Base-by-base conservation (phyloP, 2,888 invertebrate species). In the Megaustenia siamemsis region DNA sequence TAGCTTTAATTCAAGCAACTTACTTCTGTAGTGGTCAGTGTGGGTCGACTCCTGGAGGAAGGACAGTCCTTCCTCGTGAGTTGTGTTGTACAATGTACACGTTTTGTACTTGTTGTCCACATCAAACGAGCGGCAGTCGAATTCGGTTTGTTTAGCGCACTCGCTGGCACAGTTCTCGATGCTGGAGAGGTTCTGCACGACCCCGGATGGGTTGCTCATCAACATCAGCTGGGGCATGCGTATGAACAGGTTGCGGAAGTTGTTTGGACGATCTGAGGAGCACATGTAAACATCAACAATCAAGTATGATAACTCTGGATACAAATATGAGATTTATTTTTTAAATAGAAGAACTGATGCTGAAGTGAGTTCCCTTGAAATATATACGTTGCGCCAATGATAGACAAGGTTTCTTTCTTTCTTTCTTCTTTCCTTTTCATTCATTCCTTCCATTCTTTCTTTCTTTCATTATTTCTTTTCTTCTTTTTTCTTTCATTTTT, bases 51-150 rank as follows among this genome's bases (percentile, higher is more conserved):
- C 89, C 71, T 90, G 89, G 10, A 93, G 88, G 60, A 89, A 89
- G 18, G 91, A 89, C 77, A 89, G 87, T 1, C 89, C 89, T 53
- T 92, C 92, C 45, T 89, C 89, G 82, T 92, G 90, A 8, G 90
- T 90, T 79, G 91, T 90, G 87, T 91, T 91, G 86, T 90, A 91
- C 12, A 93, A 87, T 43, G 88, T 88, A 83, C 93, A 93, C 28
- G 87, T 86, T 49, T 86, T 83, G 15, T 86, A 77, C 43, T 86
- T 80, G 87, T 92, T 92, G 87, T 92, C 92, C 66, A 91, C 89
- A 86, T 93, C 92, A 82, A 93, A 93, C 3, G 93, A 92, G 84
- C 90, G 90, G 86, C 93, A 93, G 73, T 92, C 92, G 86, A 92
- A 92, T 24, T 85, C 86, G n/a, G 89, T 88, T 84, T 91, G 90